These are phyloP conservation scores for Aythya baeri DNA, from an alignment of 2,113 vertebrate genomes.

Conservation along the genomic window DNA sequence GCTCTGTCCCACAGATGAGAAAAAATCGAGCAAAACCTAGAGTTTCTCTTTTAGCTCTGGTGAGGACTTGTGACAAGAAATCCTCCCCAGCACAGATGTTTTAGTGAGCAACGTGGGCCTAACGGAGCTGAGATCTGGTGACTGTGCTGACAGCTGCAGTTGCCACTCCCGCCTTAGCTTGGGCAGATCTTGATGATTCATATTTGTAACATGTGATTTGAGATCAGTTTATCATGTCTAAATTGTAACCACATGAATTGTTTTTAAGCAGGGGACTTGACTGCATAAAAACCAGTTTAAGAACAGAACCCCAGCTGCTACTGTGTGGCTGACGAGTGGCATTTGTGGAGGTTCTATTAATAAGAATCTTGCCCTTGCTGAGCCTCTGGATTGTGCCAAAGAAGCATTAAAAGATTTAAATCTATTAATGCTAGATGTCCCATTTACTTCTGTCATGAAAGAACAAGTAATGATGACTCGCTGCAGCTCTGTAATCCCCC, in stretches of 20 bases:
- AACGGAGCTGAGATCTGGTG: conserved; percentile 40
- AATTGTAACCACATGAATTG: not conserved
- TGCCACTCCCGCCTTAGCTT: conserved; percentile 18
- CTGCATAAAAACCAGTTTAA: too few relatives aligned
- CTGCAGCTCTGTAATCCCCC: not conserved
- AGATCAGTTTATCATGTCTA: not conserved
- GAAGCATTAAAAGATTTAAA: conserved; percentile 67
- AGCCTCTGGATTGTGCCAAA: conserved; percentile 17
- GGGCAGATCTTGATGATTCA: conserved; percentile 52
- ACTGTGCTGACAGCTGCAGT: conserved; percentile 55
- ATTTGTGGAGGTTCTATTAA: conserved; percentile 33
- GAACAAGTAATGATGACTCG: not conserved
- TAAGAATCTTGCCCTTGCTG: conserved; percentile 19
- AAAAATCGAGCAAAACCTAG: not conserved
- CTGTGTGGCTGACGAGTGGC: not conserved
- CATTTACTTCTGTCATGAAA: conserved; percentile 1
- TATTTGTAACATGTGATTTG: not conserved
- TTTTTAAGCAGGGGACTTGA: not conserved
- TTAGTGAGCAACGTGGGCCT: conserved; percentile 53
- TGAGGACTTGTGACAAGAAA: not conserved
- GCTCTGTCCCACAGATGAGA: not conserved
- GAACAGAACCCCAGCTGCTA: not conserved
- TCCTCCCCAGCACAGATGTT: conserved; percentile 55
- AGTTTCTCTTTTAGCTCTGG: not conserved
- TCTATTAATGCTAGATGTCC: conserved; percentile 44